Evolutionary conservation across 2,113 vertebrate genomes (phyloP).

Genomic region (Eretmochelys imbricata): DNA sequence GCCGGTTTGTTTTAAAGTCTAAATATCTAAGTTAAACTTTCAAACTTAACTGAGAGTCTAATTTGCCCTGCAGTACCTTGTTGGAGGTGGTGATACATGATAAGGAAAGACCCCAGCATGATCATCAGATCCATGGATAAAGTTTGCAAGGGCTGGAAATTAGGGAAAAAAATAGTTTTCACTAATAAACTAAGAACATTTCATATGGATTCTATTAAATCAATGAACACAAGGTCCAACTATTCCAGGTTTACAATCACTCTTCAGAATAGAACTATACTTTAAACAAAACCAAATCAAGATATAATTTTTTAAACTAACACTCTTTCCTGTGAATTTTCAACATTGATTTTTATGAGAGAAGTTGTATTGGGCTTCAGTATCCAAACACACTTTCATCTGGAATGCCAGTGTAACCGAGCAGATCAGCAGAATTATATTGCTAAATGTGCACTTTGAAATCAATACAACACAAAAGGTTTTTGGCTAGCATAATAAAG

Average conservation of each 20-base stretch:
- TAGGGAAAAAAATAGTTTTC: not conserved
- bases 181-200: not conserved
- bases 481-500: not conserved
- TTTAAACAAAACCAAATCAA: not conserved
- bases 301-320: not conserved
- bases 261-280: not conserved
- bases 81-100: not conserved
- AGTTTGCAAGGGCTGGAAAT: not conserved
- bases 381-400: not conserved
- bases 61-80: conserved; percentile 28
- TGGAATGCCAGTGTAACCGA: not conserved
- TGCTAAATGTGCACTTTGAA: not conserved
- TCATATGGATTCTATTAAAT: not conserved
- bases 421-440: not conserved
- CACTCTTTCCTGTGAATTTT: not conserved
- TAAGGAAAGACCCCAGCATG: not conserved
- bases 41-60: conserved; percentile 35
- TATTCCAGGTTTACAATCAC: not conserved
- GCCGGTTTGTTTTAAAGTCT: conserved; percentile 36
- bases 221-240: not conserved
- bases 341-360: not conserved
- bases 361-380: not conserved
- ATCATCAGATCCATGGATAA: not conserved
- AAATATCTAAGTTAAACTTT: conserved; percentile 29
- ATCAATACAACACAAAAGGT: not conserved